phyloP scores from a whole-genome alignment of 2,888 invertebrate genomes.

The Hoplodrina ambigua region DNA sequence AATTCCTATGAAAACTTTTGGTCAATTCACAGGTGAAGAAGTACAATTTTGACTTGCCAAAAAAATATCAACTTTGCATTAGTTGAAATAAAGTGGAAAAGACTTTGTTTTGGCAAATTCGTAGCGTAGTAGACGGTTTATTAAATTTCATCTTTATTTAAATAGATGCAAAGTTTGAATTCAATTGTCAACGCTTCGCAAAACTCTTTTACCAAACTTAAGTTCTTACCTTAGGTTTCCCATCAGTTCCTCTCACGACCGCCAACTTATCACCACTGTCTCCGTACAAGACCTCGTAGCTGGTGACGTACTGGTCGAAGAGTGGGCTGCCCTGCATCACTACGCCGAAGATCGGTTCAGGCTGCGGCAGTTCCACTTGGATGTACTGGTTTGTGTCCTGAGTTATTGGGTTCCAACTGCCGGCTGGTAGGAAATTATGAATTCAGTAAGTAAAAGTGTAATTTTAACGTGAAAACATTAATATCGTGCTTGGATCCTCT shows the following conservation, averaged over 20 bases:
- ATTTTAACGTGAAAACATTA: no score
- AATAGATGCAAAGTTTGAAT: no score
- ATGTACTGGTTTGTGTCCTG: slow-evolving; percentile 92
- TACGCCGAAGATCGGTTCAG: slow-evolving; percentile 94
- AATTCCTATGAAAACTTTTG: no score
- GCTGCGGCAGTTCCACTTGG: slow-evolving; percentile 91
- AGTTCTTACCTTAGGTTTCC: slow-evolving; percentile 87
- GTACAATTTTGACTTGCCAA: no score
- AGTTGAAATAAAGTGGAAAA: neutral
- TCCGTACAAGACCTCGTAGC: slow-evolving; percentile 93
- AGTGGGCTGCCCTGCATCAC: slow-evolving; percentile 93
- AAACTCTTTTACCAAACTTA: no score
- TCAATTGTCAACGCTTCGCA: no score
- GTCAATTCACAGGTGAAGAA: no score
- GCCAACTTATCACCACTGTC: slow-evolving; percentile 91
- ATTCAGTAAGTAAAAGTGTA: neutral
- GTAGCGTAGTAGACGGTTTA: no score
- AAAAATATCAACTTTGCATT: neutral
- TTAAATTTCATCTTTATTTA: no score
- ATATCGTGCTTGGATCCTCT: no score
- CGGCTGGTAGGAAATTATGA: slow-evolving; percentile 74
- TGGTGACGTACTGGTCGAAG: slow-evolving; percentile 94
- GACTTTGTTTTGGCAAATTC: neutral
- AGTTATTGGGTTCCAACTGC: slow-evolving; percentile 93
- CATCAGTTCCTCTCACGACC: slow-evolving; percentile 88